These are phyloP conservation scores for Pangasius krempfi DNA, from an alignment of 2,797 vertebrate genomes.

Conservation along the genomic window DNA sequence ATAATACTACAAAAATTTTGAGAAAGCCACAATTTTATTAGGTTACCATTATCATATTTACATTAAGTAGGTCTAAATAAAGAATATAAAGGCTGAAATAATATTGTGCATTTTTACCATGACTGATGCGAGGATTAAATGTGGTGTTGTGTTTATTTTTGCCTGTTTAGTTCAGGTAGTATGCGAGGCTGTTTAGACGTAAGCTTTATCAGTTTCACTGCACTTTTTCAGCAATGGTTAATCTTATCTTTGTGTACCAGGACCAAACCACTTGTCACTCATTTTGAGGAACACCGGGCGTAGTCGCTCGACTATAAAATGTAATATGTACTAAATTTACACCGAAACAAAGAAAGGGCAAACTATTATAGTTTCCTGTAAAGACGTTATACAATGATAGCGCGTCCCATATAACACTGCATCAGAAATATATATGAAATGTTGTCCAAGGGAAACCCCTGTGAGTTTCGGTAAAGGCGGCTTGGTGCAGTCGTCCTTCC, in stretches of 20 bases:
- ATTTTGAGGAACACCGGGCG: constrained; percentile 39
- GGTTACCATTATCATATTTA: neutral
- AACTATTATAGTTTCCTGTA: fast-evolving
- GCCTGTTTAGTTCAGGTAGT: neutral
- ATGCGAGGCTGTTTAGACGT: neutral
- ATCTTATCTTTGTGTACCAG: constrained; percentile 15
- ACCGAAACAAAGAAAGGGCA: neutral
- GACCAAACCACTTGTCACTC: constrained; percentile 43
- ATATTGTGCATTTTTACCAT: neutral
- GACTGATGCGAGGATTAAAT: neutral
- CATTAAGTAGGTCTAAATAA: neutral
- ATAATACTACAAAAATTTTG: neutral
- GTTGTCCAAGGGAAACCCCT: neutral
- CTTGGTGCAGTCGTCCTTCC: neutral
- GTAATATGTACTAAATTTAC: neutral
- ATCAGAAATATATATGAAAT: neutral
- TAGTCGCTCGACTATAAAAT: constrained; percentile 10
- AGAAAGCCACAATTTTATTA: neutral
- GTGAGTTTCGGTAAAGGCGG: neutral
- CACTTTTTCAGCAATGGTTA: constrained; percentile 34
- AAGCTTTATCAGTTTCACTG: neutral
- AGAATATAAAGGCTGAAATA: neutral
- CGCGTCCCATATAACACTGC: no score
- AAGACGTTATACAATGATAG: neutral
- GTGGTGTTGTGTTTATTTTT: neutral